Percentiles rank a stretch among this genome's conserved stretches.
These are phyloP conservation scores for Drosophila neotestacea DNA, from an alignment of 2,888 invertebrate species.

Conservation along the genomic window DNA sequence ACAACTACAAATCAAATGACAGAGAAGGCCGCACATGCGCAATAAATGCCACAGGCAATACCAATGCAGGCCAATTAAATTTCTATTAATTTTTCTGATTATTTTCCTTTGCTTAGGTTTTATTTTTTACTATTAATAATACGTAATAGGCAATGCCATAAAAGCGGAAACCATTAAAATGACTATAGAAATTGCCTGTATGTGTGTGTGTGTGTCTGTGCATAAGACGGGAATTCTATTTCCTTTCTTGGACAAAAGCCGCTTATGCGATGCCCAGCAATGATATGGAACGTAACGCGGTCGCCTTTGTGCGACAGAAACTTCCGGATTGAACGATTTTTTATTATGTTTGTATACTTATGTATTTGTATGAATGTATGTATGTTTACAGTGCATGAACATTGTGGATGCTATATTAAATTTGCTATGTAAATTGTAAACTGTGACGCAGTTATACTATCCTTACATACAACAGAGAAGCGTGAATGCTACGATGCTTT, in stretches of 20 bases:
- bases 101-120: slow-evolving; percentile 4
- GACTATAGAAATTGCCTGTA: slow-evolving; percentile 51
- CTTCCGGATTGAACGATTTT: slow-evolving; percentile 71
- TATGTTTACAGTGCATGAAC: background rate
- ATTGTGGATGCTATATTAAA: slow-evolving; percentile 9
- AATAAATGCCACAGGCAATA: slow-evolving; percentile 62
- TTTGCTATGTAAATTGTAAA: slow-evolving; percentile 10
- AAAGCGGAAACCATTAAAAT: slow-evolving; percentile 79
- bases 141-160: slow-evolving; percentile 58
- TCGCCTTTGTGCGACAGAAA: slow-evolving; percentile 60
- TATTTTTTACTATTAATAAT: slow-evolving; percentile 30
- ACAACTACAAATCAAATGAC: slow-evolving; percentile 33
- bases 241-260: slow-evolving; percentile 76
- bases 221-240: slow-evolving; percentile 62
- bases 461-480: background rate
- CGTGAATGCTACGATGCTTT: background rate
- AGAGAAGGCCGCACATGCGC: slow-evolving; percentile 59
- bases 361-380: background rate
- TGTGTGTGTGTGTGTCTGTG: slow-evolving; percentile 21
- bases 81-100: slow-evolving; percentile 60
- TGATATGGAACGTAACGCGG: slow-evolving; percentile 32
- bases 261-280: slow-evolving; percentile 54
- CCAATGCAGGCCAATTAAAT: slow-evolving; percentile 70
- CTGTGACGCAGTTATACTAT: slow-evolving; percentile 26
- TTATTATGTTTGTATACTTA: slow-evolving; percentile 7